Base-by-base conservation (phyloP, 2,797 vertebrate species). In the Amazonetta brasiliensis region DNA sequence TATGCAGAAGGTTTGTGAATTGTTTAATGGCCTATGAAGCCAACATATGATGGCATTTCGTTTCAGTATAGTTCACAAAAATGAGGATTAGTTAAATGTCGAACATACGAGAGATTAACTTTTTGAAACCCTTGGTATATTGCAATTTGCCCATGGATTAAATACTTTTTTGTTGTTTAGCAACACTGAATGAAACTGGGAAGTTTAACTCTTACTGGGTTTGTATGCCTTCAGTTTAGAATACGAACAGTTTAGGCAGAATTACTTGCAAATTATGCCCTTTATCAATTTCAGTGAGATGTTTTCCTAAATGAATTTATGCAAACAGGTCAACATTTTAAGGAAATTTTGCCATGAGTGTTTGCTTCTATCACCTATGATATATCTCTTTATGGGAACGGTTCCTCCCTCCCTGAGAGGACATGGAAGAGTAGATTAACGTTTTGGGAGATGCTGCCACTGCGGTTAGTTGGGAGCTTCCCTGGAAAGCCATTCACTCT, bases 1-100 rank as follows among this genome's bases (percentile, higher is more conserved):
- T 99, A 99, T 94, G 99, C 99, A 96, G 99, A 99, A 99, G 99
- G 99, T 99, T 99, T 98, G 99, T 99, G 97, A 97, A 95, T 97
- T 74, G 97, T 98, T 98, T 97, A 96, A 59, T 97, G 97, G 93
- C 63, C 97, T 97, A 62, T 21, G 94, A 94, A 98, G 98, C 96
- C 97, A 94, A 95, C 94, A 1, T 82, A 26, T 28, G 95, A 72
- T 96, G 96, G 94, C 96, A 90, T 71, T 95, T 87, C 94, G 78
- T 95, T 97, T 93, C 96, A 96, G 96, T 79, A 31, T 95, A 98
- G 96, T 17, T 92, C 80, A 84, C 87, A 92, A 86, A 93, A 94
- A 66, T 87, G 68, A 94, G 59, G 75, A 8, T 76, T 97, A 97
- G 96, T 83, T 87, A 95, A 96, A 94, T 96, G 96, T 92, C 93